These are phyloP conservation scores for Felis chaus DNA, from an alignment of 2,113 vertebrate species.

Conservation along the genomic window DNA sequence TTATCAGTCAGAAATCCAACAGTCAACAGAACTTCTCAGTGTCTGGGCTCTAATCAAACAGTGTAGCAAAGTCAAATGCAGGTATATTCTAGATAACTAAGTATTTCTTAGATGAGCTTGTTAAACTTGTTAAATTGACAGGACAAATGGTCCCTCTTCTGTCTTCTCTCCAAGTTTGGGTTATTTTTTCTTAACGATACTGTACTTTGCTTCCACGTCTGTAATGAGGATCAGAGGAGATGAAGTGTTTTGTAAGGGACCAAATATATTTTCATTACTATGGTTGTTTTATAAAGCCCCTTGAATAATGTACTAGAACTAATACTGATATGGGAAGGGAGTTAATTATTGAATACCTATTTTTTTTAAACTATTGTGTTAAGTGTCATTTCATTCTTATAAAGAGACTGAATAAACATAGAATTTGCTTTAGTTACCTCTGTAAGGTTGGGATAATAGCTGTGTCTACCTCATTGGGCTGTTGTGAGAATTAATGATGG, in stretches of 20 bases:
- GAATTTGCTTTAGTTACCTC: background rate
- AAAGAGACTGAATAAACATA: background rate
- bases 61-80: background rate
- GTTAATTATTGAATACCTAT: background rate
- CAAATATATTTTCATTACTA: background rate
- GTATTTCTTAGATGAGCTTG: background rate
- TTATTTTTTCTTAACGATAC: background rate
- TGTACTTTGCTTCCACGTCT: background rate
- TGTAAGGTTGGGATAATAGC: background rate
- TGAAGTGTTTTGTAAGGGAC: background rate
- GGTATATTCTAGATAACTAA: background rate
- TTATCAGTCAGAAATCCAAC: background rate
- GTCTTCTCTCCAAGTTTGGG: background rate
- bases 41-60: background rate
- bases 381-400: background rate
- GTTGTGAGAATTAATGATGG: background rate
- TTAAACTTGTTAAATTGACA: background rate
- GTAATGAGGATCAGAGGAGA: background rate
- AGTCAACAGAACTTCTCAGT: background rate
- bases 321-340: background rate
- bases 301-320: background rate
- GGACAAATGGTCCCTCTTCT: background rate
- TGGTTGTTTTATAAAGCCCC: background rate
- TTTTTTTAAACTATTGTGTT: slow-evolving; percentile 17
- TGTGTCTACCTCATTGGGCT: background rate